Base-by-base conservation (phyloP, 2,888 invertebrate species). In the Chymomyza caudatula region DNA sequence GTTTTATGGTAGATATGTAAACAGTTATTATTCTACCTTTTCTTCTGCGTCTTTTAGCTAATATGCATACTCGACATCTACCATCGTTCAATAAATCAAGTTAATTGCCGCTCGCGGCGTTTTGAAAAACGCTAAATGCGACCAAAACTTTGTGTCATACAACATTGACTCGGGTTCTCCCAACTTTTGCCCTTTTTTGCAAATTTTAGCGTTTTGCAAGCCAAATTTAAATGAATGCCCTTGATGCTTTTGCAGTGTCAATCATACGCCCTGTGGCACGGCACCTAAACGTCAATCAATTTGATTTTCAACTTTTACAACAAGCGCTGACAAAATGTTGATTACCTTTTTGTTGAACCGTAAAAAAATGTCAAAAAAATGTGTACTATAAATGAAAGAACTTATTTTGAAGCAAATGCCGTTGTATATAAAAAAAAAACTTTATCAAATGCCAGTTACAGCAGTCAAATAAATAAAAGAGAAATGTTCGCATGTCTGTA, bases 401-500 rank as follows among this genome's bases (percentile, higher is more conserved):
- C 23, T 17, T 55, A 37, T 37, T 37, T 37, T 37, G 11, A n/a
- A 8, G 11, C 29, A 37, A 37, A 2, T 11, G 29, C 2, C 29
- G 29, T 2, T 37, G 29, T 11, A 37, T 37, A 37, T 37, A 37
- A 37, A 37, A 37, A 37, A 37, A 37, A 37, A 42, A 55, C 17
- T 17, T 74, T 77, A 79, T 85, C 79, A 83, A 77, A 72, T 67
- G 83, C 72, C 79, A 85, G 78, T 68, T 63, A 53, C 85, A 85
- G 85, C 56, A 51, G 60, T 52, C 58, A 63, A 20, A 42, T 62
- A 74, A 60, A 54, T 52, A 72, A 37, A 13, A 47, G 37, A 6
- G 17, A 19, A 47, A 47, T 47, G 37, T 37, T n/a, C n/a, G n/a
- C 29, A 11, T 3, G 25, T 4, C 3, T 25, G 25, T 4, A 25